Conservation (phyloP, 1,140 invertebrate genomes). For the Conopomorpha cramerella region DNA sequence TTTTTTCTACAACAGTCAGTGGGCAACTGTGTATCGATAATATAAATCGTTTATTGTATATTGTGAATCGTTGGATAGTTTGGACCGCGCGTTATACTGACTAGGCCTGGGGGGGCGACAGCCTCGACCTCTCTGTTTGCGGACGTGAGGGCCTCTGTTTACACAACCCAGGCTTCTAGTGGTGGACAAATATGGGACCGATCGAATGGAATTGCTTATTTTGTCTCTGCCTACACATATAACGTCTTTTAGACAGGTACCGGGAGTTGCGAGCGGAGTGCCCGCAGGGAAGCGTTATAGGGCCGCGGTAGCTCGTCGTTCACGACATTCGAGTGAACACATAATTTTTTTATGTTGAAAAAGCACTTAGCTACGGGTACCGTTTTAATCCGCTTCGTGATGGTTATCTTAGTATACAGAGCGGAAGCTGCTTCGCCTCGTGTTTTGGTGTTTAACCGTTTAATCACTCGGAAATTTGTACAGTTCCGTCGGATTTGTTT, state of each 20-base stretch:
- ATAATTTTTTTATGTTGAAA: slow-evolving; percentile 22
- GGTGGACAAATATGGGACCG: slow-evolving; percentile 51
- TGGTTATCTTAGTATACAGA: slow-evolving; percentile 18
- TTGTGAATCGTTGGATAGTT: no score
- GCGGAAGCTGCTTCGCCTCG: slow-evolving; percentile 17
- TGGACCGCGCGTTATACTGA: slow-evolving; percentile 6
- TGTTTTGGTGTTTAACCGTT: slow-evolving; percentile 8
- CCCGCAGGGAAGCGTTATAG: slow-evolving; percentile 23
- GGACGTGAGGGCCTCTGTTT: slow-evolving; percentile 51
- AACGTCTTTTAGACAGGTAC: slow-evolving; percentile 39
- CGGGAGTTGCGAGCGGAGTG: slow-evolving; percentile 20
- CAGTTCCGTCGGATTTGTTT: slow-evolving; percentile 1
- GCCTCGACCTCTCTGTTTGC: slow-evolving; percentile 51
- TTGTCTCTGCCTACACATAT: slow-evolving; percentile 51
- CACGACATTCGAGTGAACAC: slow-evolving; percentile 22
- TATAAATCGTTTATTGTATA: no score
- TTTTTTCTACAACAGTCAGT: no score
- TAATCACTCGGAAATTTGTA: slow-evolving; percentile 18
- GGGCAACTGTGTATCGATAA: no score
- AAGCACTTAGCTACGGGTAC: slow-evolving; percentile 19
- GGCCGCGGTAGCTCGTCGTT: slow-evolving; percentile 24
- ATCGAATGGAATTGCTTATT: slow-evolving; percentile 58
- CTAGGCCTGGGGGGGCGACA: no score
- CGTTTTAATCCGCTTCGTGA: slow-evolving; percentile 29
- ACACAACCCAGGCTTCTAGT: slow-evolving; percentile 53